phyloP scores from a whole-genome alignment of 2,888 invertebrate species.

The Cephus pulcher region DNA sequence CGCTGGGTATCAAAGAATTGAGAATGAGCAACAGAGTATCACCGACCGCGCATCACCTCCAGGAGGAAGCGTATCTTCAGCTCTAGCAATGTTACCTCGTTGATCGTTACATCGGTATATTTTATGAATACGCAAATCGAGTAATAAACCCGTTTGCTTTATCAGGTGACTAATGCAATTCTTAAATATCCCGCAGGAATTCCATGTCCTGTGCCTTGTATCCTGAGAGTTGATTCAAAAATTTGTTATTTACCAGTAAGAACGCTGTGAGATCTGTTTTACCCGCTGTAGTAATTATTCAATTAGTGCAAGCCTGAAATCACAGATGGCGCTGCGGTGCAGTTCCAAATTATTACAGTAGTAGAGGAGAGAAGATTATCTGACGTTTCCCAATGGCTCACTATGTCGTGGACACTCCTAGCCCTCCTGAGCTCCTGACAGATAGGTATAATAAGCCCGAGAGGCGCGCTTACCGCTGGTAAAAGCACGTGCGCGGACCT shows the following conservation, averaged over 20 bases:
- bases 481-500: conserved; percentile 8
- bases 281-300: not conserved
- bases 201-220: not conserved
- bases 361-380: not conserved
- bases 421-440: not conserved
- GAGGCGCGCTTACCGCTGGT: conserved; percentile 1
- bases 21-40: not conserved
- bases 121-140: conserved; percentile 53
- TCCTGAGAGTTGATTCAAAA: not conserved
- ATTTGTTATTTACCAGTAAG: not conserved
- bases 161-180: conserved; percentile 18
- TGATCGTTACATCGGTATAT: conserved; percentile 55
- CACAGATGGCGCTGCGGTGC: not conserved
- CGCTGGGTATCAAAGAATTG: not conserved
- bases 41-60: not conserved
- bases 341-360: not conserved
- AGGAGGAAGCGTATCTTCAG: conserved; percentile 8
- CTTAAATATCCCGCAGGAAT: not conserved
- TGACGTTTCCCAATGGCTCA: not conserved
- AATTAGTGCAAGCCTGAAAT: not conserved
- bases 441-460: conserved; percentile 6
- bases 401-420: not conserved
- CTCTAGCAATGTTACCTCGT: conserved; percentile 49
- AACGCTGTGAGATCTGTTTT: not conserved
- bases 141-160: conserved; percentile 58